phyloP scores from a whole-genome alignment of 1,140 invertebrate species.

The Drosophila nigrodunni region DNA sequence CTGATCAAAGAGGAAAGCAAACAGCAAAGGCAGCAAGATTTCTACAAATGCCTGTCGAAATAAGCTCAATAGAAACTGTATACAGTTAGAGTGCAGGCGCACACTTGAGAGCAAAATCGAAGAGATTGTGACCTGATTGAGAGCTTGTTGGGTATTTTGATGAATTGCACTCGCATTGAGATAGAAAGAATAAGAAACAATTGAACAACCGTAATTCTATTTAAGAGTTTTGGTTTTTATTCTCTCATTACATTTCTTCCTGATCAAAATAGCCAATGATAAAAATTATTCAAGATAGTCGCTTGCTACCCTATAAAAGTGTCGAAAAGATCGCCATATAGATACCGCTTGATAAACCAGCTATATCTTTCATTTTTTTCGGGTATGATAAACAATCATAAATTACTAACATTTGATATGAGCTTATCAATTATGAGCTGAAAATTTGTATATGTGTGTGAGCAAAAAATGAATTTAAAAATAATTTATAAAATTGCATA shows the following conservation, averaged over 20 bases:
- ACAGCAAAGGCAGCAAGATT: constrained; percentile 34
- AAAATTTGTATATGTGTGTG: no score
- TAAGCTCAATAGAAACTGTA: constrained; percentile 44
- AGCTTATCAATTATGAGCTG: neutral
- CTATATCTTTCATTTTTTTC: constrained; percentile 51
- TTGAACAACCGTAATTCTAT: neutral
- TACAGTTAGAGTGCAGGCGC: constrained; percentile 36
- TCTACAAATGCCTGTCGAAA: constrained; percentile 56
- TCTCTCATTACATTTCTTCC: constrained; percentile 10
- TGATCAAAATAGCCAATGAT: constrained; percentile 15
- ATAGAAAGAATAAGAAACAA: neutral
- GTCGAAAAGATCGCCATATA: constrained; percentile 55
- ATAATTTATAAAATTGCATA: no score
- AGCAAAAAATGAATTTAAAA: no score
- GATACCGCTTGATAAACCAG: constrained; percentile 60
- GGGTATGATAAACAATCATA: neutral
- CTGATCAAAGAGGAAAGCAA: constrained; percentile 36
- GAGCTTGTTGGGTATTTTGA: neutral
- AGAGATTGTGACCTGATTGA: constrained; percentile 13
- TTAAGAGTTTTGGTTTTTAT: neutral
- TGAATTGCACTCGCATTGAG: constrained; percentile 3
- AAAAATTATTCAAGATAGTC: constrained; percentile 28
- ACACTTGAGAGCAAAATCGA: constrained; percentile 28
- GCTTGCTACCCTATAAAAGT: constrained; percentile 52
- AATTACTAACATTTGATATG: neutral